These are phyloP conservation scores for Trinorchestia longiramus DNA, from an alignment of 1,140 invertebrate species.

Conservation along the genomic window DNA sequence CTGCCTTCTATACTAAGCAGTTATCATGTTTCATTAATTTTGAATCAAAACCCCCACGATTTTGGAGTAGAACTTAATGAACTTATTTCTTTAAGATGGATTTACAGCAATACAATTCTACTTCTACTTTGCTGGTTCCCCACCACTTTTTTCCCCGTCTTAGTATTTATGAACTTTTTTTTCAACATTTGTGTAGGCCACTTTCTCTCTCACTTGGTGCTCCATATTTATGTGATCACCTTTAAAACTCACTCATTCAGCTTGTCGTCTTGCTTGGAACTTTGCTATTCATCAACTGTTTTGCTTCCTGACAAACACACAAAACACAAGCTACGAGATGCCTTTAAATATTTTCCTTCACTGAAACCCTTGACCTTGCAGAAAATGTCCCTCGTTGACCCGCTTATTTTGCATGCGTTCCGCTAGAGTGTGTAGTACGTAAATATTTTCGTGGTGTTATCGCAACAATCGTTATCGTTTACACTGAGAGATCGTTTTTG, in stretches of 20 bases:
- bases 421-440: slow-evolving; percentile 47
- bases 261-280: background rate
- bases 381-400: slow-evolving; percentile 45
- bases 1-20: background rate
- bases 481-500: slow-evolving; percentile 54
- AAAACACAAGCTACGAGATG: background rate
- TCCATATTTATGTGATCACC: background rate
- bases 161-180: background rate
- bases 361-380: slow-evolving; percentile 37
- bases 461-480: slow-evolving; percentile 53
- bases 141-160: background rate
- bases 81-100: background rate
- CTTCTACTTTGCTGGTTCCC: background rate
- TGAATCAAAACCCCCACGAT: background rate
- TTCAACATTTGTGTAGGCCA: background rate
- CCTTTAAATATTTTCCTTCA: slow-evolving; percentile 30
- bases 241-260: background rate
- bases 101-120: background rate
- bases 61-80: background rate
- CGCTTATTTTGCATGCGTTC: slow-evolving; percentile 42
- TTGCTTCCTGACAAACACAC: slow-evolving; percentile 37
- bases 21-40: background rate
- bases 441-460: slow-evolving; percentile 53
- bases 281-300: slow-evolving; percentile 24
- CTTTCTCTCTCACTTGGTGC: background rate